phyloP scores from a whole-genome alignment of 2,888 invertebrate species.

The Eustalomyia histrio region DNA sequence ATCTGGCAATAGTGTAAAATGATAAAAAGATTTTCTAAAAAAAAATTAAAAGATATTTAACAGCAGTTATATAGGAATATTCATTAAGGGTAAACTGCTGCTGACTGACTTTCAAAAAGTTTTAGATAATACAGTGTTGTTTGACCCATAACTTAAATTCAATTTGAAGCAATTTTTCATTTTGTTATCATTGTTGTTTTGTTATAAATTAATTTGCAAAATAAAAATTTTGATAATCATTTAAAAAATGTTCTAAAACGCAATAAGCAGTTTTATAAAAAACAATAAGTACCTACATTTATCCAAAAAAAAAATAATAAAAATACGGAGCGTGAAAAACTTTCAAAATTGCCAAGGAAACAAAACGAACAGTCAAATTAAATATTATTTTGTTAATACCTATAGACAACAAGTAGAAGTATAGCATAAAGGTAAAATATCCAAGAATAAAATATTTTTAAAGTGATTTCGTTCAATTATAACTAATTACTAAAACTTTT shows the following conservation, averaged over 20 bases:
- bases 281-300: not conserved
- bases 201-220: slow-evolving; percentile 15
- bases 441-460: not conserved
- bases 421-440: not conserved
- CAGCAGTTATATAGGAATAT: not conserved
- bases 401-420: slow-evolving; percentile 3
- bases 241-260: slow-evolving; percentile 19
- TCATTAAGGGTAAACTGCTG: slow-evolving; percentile 9
- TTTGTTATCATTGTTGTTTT: slow-evolving; percentile 10
- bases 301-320: too few species aligned
- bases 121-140: slow-evolving; percentile 27
- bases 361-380: slow-evolving; percentile 8
- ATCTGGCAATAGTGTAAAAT: slow-evolving; percentile 31
- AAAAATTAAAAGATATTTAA: slow-evolving; percentile 12
- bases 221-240: slow-evolving; percentile 6
- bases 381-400: slow-evolving; percentile 1
- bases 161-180: slow-evolving; percentile 20
- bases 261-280: slow-evolving; percentile 10
- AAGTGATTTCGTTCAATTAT: too few species aligned
- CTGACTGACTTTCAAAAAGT: slow-evolving; percentile 7
- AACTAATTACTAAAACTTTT: too few species aligned
- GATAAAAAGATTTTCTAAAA: slow-evolving; percentile 34
- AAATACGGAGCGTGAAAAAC: not conserved
- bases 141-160: slow-evolving; percentile 41
- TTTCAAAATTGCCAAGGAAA: slow-evolving; percentile 36